Evolutionary conservation across 2,888 invertebrate genomes (phyloP).

Genomic region (Eristalinus aeneus): DNA sequence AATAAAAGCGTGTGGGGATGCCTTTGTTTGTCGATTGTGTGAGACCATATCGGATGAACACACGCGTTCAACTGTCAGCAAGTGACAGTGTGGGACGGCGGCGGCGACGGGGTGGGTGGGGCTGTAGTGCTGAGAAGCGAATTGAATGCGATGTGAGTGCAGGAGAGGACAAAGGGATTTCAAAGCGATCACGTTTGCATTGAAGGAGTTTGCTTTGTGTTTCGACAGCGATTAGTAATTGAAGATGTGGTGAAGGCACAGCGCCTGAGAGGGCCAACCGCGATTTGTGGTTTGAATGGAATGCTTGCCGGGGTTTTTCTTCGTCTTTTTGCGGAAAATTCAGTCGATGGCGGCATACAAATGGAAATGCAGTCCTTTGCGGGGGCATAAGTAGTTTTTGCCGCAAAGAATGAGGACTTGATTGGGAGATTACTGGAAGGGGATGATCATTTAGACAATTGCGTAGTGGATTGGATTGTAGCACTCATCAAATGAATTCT

Average conservation of each 20-base stretch:
- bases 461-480: too few relatives aligned
- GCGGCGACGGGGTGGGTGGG: not conserved
- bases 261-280: not conserved
- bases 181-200: slow-evolving; percentile 44
- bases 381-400: not conserved
- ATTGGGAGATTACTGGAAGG: too few relatives aligned
- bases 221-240: slow-evolving; percentile 49
- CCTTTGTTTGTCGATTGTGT: slow-evolving; percentile 31
- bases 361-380: not conserved
- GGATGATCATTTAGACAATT: too few relatives aligned
- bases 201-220: slow-evolving; percentile 1
- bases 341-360: not conserved
- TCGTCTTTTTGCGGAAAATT: not conserved
- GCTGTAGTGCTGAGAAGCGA: not conserved
- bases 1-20: slow-evolving; percentile 33
- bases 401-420: too few relatives aligned
- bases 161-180: slow-evolving; percentile 45
- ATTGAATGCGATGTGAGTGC: slow-evolving; percentile 38
- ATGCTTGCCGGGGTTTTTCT: not conserved
- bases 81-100: slow-evolving; percentile 36
- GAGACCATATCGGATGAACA: slow-evolving; percentile 24
- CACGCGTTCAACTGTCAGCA: slow-evolving; percentile 49
- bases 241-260: slow-evolving; percentile 41
- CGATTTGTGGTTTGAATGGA: slow-evolving; percentile 10
- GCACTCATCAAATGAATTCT: too few relatives aligned